Evolutionary conservation across 2,113 vertebrate species (phyloP), one percentile per base, ranked within the genome.

Genomic region (Apus apus): DNA sequence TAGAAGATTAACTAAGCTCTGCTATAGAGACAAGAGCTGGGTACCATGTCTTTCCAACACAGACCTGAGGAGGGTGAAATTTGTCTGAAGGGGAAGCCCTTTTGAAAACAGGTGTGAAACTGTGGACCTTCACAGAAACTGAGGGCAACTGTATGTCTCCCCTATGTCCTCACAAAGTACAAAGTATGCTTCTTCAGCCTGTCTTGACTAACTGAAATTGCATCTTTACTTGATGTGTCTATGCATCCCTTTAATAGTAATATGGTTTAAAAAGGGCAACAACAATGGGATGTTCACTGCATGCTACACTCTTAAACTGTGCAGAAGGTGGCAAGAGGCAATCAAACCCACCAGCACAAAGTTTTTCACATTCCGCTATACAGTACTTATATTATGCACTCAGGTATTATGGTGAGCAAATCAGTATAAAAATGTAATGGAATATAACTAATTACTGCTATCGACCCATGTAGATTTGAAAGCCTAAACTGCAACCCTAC

Each of bases 1-100:
- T 83, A 29, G 16, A 90, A 93, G 94, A 94, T 93, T 96, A 95
- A 92, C 94, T 93, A 80, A 92, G n/a, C 48, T 73, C 36, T 86
- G 45, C 8, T 70, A 17, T 64, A 77, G 57, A 94, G 70, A 80
- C 72, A 82, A 56, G 68, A 64, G 53, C 56, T 57, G 82, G 91
- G 85, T 90, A 77, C 57, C 67, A 19, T 79, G 57, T 54, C 26
- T 89, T 58, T 91, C 81, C 1, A 2, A 19, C 50, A 83, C 40
- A 70, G 40, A 76, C 7, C 20, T 0, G 1, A 11, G 1, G 32
- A 90, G 20, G 9, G 26, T 50, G 56, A 93, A 91, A 94, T 43
- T 66, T 54, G 38, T 34, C 46, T 66, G 34, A 83, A 48, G 25
- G 29, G 6, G 7, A 76, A 73, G 11, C 1, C 65, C 56, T 82